A percentile compares a stretch with the other conserved stretches of the same genome.
Conservation (phyloP, 2,113 vertebrate species). For the Nyctereutes procyonoides region DNA sequence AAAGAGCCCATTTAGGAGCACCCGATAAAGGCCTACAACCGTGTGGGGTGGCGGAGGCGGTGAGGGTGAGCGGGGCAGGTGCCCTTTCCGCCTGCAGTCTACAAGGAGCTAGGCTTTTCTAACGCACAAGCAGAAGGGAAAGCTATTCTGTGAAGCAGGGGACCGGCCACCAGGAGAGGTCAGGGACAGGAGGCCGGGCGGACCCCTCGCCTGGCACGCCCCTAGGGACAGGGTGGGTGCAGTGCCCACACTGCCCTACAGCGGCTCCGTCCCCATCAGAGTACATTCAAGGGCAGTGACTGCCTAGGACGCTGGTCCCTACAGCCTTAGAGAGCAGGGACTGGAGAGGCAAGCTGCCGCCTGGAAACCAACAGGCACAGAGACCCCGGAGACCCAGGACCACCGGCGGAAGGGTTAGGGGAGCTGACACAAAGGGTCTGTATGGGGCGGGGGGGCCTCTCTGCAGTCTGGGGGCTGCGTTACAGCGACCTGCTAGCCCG, state of each 20-base stretch:
- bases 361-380: background rate
- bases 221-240: fast-evolving
- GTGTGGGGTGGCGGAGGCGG: constrained; percentile 79
- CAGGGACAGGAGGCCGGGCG: too few species aligned
- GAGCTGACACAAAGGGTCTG: background rate
- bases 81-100: fast-evolving
- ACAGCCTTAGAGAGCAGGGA: too few species aligned
- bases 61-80: fast-evolving
- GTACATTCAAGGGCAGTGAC: background rate
- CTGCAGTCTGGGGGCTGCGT: background rate
- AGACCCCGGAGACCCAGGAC: background rate
- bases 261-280: background rate
- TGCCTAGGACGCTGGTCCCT: too few species aligned
- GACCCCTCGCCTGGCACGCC: background rate
- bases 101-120: background rate
- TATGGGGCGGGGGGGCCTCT: background rate
- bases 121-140: background rate
- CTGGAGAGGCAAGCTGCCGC: background rate
- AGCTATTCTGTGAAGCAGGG: too few species aligned
- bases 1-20: background rate
- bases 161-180: too few species aligned
- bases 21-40: constrained; percentile 86
- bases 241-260: background rate
- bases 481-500: too few species aligned
- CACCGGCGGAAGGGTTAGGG: background rate